Percentiles rank a stretch among this genome's conserved stretches.
These are phyloP conservation scores for Aphelocoma coerulescens DNA, from an alignment of 2,113 vertebrate species.

Conservation along the genomic window DNA sequence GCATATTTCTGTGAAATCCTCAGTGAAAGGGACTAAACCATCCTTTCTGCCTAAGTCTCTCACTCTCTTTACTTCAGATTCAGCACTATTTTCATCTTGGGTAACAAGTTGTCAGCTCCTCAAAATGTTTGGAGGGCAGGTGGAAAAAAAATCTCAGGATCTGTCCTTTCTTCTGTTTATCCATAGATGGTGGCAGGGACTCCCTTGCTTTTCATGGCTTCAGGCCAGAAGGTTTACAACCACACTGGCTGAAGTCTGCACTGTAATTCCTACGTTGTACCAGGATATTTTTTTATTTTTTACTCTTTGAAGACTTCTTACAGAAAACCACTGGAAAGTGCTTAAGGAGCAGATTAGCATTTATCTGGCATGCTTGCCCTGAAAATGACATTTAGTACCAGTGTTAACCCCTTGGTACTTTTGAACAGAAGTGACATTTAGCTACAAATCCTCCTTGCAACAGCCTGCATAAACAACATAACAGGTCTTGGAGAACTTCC, in stretches of 20 bases:
- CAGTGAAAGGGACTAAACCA: neutral
- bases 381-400: slow-evolving; percentile 37
- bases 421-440: slow-evolving; percentile 29
- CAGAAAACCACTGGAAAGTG: slow-evolving; percentile 21
- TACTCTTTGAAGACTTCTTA: slow-evolving; percentile 11
- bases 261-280: neutral
- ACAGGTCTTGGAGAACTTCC: slow-evolving; percentile 13
- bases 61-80: neutral
- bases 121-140: neutral
- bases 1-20: neutral
- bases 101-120: neutral
- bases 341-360: slow-evolving; percentile 45
- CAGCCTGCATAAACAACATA: neutral
- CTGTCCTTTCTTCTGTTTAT: neutral
- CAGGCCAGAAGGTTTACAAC: neutral
- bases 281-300: slow-evolving; percentile 29
- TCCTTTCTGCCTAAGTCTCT: neutral
- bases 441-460: neutral
- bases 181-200: neutral
- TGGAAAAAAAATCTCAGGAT: neutral
- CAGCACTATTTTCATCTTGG: neutral
- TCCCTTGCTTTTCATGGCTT: neutral
- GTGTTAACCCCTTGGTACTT: slow-evolving; percentile 41
- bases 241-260: neutral
- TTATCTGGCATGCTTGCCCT: neutral